phyloP scores from a whole-genome alignment of 2,113 vertebrate species.

The Hystrix brachyura region DNA sequence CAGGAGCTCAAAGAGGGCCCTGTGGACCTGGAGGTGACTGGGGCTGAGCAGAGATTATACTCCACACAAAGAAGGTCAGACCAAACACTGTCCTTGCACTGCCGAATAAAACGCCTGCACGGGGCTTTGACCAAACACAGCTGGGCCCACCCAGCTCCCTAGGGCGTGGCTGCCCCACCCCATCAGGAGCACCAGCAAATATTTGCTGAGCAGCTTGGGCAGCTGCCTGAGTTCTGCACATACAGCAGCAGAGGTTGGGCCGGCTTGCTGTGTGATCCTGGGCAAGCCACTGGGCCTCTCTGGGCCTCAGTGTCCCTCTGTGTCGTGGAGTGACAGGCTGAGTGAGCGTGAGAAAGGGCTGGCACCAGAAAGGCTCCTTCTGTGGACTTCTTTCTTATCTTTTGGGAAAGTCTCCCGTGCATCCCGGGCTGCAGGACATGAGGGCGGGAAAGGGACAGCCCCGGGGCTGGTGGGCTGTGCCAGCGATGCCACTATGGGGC shows the following conservation, averaged over 20 bases:
- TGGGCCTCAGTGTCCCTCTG: not conserved
- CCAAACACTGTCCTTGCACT: not conserved
- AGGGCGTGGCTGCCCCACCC: too few species aligned
- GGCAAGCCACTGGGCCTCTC: not conserved
- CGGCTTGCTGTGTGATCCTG: not conserved
- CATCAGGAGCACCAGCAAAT: not conserved
- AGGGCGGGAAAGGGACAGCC: too few species aligned
- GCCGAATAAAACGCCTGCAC: not conserved
- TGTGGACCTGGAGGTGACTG: not conserved
- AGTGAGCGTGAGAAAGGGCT: not conserved
- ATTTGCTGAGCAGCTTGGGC: not conserved
- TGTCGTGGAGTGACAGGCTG: not conserved
- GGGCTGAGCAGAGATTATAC: not conserved
- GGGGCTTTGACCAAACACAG: not conserved
- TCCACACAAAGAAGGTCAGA: not conserved
- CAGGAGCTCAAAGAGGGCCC: not conserved
- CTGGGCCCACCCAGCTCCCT: not conserved
- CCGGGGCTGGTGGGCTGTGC: fast-evolving
- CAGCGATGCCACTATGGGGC: fast-evolving
- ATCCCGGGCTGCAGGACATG: not conserved
- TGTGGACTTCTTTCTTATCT: not conserved
- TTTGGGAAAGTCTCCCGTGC: not conserved
- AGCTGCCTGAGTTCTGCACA: not conserved
- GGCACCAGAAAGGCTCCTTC: not conserved
- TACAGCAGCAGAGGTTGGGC: not conserved